Base-by-base conservation (phyloP, 2,113 vertebrate genomes). In the Amazona guildingii region DNA sequence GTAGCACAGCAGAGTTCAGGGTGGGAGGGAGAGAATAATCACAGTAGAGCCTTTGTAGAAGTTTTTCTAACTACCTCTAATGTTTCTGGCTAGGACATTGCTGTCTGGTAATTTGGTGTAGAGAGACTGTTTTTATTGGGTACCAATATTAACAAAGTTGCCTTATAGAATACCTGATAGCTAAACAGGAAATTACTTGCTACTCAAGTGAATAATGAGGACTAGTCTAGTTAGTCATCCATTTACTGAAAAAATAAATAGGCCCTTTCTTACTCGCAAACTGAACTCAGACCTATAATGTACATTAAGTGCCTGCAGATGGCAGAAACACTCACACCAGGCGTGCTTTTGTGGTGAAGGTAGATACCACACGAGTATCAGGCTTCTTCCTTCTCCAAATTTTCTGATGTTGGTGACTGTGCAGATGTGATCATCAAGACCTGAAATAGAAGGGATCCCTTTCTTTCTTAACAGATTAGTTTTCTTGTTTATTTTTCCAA, bases 111-210 rank as follows among this genome's bases (percentile, higher is more conserved):
- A 95, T 86, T 94, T 88, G 86, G 85, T 92, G 89, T 83, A 88
- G 93, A 90, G 88, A 83, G 88, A 77, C 92, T 96, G 85, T 97
- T 97, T 98, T 97, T 97, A 95, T 98, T 90, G 92, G 93, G 87
- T 95, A 92, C 91, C 72, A 96, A 48, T 66, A 94, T 96, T 90
- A 92, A 86, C 92, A 93, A 57, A 91, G 70, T 95, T 95, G 90
- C 96, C 90, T 94, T 93, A 69, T 95, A 74, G 79, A 96, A 95
- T 89, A 96, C 95, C 76, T 94, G 82, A 96, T 70, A 82, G 94
- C 98, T 97, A 91, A 96, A 95, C 96, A 97, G 98, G 97, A 97
- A 98, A 93, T 95, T 93, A 93, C 94, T 96, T 96, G 92, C 93
- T 96, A 88, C 95, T 95, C 86, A 68, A 94, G 88, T 95, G 95